A percentile compares a stretch with the other conserved stretches of the same genome.
These are phyloP conservation scores for Leucoma salicis DNA, from an alignment of 2,888 invertebrate species.

Conservation along the genomic window DNA sequence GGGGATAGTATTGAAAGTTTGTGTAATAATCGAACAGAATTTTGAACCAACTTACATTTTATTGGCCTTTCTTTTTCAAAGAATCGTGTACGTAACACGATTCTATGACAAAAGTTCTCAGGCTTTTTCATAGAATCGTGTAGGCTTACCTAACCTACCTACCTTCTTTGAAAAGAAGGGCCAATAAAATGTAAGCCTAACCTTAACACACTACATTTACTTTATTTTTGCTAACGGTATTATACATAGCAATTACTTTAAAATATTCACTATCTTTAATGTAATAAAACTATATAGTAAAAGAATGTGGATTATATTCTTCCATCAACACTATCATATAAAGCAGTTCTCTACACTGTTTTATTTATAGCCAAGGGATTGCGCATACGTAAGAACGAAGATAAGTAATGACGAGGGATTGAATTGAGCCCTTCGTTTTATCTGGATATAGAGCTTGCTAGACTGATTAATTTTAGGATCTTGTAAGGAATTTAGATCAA, in stretches of 20 bases:
- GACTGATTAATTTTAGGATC: constrained; percentile 49
- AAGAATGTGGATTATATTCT: constrained; percentile 45
- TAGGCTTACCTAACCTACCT: too few relatives aligned
- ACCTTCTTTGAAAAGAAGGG: too few relatives aligned
- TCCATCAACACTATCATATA: constrained; percentile 61
- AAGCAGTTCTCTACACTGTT: constrained; percentile 55
- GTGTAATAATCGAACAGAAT: too few relatives aligned
- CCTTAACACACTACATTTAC: too few relatives aligned
- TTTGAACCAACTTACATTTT: too few relatives aligned
- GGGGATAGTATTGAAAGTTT: too few relatives aligned
- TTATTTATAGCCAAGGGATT: constrained; percentile 71
- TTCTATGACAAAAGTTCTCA: too few relatives aligned
- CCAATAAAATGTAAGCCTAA: too few relatives aligned
- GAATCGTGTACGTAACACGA: too few relatives aligned
- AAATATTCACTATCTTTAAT: not conserved
- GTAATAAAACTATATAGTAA: not conserved
- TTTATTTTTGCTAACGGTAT: not conserved
- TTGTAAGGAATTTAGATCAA: not conserved
- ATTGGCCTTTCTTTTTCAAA: too few relatives aligned
- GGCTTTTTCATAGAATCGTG: too few relatives aligned
- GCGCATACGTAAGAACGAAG: constrained; percentile 40
- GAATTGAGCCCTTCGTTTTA: constrained; percentile 53
- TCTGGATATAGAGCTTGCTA: constrained; percentile 37
- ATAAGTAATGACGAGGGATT: constrained; percentile 49
- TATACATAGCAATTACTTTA: not conserved